Evolutionary conservation across 2,797 vertebrate genomes (phyloP), one percentile per base, ranked within the genome.

Genomic region (Lacerta viridis): DNA sequence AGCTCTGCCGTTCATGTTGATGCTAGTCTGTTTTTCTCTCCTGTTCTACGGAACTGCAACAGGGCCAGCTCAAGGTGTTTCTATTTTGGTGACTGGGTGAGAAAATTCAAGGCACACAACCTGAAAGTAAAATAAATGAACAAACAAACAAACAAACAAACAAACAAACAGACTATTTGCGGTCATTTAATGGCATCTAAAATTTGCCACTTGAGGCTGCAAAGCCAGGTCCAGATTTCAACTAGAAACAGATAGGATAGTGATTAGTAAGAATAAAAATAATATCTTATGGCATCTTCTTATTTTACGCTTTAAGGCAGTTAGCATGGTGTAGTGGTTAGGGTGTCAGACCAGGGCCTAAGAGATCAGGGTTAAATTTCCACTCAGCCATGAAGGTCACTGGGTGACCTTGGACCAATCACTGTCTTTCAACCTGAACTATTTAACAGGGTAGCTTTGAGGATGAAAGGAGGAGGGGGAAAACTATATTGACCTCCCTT

Each of bases 1-100:
- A 59, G 69, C 5, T 39, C 50, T 84, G 36, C 36, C 41, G 33
- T 18, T 75, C 27, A 18, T 75, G 72, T 29, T 72, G 55, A 89
- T 25, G 0, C 8, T n/a, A 8, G 4, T 74, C 64, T 90, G 91
- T 87, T 27, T 55, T 29, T 89, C 61, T 69, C 25, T 85, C 59
- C 92, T 55, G 33, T n/a, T 74, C 11, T 3, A 36, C 11, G 7
- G 69, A 82, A 25, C 23, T 41, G n/a, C 69, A 18, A 75, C 11
- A 74, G 9, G n/a, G 46, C 41, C 83, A 84, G 50, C n/a, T 8
- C 55, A 43, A 43, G 17, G 39, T 20, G 9, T 66, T 66, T 8
- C 68, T n/a, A 20, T 39, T 36, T 75, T 55, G 46, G 2, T 39
- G 43, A 25, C 46, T 72, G 9, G 75, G 39, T 36, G 41, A 82